Conservation (phyloP, 2,113 vertebrate genomes). For the Periophthalmus modestus region DNA sequence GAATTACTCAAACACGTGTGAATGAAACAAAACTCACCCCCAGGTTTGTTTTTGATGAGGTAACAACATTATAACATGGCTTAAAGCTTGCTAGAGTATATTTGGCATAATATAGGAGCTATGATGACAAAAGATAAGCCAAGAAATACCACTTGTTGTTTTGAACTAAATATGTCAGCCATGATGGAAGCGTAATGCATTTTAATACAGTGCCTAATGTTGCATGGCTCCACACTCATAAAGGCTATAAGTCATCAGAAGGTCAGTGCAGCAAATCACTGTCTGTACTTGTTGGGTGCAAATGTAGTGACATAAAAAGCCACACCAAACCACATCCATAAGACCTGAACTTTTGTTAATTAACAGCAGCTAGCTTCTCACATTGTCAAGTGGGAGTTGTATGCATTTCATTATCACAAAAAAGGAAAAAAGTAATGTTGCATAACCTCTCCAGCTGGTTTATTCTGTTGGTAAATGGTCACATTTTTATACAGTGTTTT, state of each 20-base stretch:
- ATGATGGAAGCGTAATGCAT: slow-evolving; percentile 20
- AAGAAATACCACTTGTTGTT: not conserved
- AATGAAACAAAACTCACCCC: too few relatives aligned
- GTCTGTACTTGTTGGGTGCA: slow-evolving; percentile 12
- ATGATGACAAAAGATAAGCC: too few relatives aligned
- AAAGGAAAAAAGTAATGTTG: not conserved
- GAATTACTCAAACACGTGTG: too few relatives aligned
- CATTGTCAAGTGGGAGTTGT: not conserved
- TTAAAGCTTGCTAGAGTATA: too few relatives aligned
- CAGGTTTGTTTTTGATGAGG: too few relatives aligned
- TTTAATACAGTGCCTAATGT: slow-evolving; percentile 8
- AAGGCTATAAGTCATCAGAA: slow-evolving; percentile 12
- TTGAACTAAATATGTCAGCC: slow-evolving; percentile 20
- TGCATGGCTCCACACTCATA: slow-evolving; percentile 9
- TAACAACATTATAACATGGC: too few relatives aligned
- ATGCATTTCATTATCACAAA: not conserved
- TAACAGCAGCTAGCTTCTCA: not conserved
- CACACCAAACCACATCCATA: not conserved
- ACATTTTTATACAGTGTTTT: too few relatives aligned
- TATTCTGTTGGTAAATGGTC: not conserved
- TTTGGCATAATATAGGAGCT: too few relatives aligned
- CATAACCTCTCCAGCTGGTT: not conserved
- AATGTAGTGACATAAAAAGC: not conserved
- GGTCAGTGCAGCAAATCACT: not conserved
- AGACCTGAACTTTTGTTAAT: not conserved